phyloP scores from a whole-genome alignment of 2,797 vertebrate genomes.

The Neosalanx taihuensis region DNA sequence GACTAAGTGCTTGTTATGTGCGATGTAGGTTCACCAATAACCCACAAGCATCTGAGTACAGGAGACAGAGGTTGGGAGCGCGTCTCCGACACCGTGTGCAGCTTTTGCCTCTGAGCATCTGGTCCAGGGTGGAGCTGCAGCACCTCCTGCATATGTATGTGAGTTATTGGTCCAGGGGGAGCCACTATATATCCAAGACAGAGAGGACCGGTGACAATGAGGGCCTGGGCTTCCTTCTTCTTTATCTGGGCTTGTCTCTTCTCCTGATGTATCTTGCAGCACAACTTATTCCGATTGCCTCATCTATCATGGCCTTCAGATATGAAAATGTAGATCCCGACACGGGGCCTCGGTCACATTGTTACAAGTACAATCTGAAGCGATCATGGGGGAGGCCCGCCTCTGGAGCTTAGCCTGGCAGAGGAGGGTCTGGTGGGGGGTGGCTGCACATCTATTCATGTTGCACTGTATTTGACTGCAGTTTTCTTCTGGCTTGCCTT shows the following conservation, averaged over 20 bases:
- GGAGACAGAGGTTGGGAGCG: neutral
- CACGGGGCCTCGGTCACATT: slow-evolving; percentile 52
- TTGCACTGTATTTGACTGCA: neutral
- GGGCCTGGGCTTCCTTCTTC: slow-evolving; percentile 51
- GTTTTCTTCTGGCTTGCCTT: neutral
- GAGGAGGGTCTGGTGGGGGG: neutral
- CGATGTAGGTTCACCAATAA: neutral
- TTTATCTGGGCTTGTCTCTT: slow-evolving; percentile 71
- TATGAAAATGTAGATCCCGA: slow-evolving; percentile 70
- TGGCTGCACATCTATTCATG: slow-evolving; percentile 1
- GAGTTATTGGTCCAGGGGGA: slow-evolving; percentile 68
- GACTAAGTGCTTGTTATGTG: too few relatives aligned
- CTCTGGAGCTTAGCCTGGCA: slow-evolving; percentile 26
- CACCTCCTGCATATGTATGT: slow-evolving; percentile 72
- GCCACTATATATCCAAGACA: slow-evolving; percentile 56
- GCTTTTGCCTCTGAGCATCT: slow-evolving; percentile 49
- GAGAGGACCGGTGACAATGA: slow-evolving; percentile 53
- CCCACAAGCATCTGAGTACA: neutral
- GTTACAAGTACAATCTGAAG: slow-evolving; percentile 65
- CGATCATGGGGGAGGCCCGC: slow-evolving; percentile 59
- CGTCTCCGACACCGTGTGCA: slow-evolving; percentile 34
- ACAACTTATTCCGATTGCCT: slow-evolving; percentile 76
- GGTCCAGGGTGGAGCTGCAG: slow-evolving; percentile 53
- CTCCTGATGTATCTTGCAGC: slow-evolving; percentile 76
- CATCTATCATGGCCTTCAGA: slow-evolving; percentile 75